A percentile compares a stretch with the other conserved stretches of the same genome.
These are phyloP conservation scores for Nemotelus pantherinus DNA, from an alignment of 2,888 invertebrate genomes.

Conservation along the genomic window DNA sequence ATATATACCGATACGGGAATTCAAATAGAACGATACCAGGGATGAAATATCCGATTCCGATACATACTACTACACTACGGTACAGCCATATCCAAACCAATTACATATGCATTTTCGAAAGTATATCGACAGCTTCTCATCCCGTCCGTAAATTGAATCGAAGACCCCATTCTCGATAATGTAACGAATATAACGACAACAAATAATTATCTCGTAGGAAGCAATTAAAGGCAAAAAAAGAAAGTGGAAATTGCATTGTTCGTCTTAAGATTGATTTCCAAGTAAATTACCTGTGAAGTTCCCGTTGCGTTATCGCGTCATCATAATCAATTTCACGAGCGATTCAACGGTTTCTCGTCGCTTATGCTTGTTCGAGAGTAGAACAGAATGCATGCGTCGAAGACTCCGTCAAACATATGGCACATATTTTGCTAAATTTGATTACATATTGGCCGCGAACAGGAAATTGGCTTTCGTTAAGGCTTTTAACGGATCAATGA, in stretches of 20 bases:
- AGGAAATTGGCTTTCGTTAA: slow-evolving; percentile 37
- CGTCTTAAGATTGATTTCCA: slow-evolving; percentile 19
- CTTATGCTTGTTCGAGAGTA: neutral
- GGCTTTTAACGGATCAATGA: slow-evolving; percentile 29
- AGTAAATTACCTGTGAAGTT: slow-evolving; percentile 35
- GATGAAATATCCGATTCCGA: too few species aligned
- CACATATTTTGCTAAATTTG: slow-evolving; percentile 32
- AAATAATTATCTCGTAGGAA: slow-evolving; percentile 28
- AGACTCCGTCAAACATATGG: slow-evolving; percentile 38
- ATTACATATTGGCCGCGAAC: slow-evolving; percentile 25
- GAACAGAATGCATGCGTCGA: neutral
- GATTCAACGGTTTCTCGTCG: slow-evolving; percentile 22
- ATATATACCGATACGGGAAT: too few species aligned
- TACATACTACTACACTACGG: too few species aligned
- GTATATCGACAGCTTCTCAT: too few species aligned
- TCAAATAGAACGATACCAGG: too few species aligned
- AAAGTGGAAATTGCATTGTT: slow-evolving; percentile 42
- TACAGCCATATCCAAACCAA: too few species aligned
- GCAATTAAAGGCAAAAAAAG: slow-evolving; percentile 34
- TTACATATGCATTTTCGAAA: too few species aligned
- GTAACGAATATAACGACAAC: slow-evolving; percentile 5
- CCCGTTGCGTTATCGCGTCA: slow-evolving; percentile 12
- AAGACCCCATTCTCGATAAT: too few species aligned
- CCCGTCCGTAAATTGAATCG: too few species aligned
- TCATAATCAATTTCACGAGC: slow-evolving; percentile 40